Base-by-base conservation (phyloP, 2,888 invertebrate species). In the Aradus depressus region DNA sequence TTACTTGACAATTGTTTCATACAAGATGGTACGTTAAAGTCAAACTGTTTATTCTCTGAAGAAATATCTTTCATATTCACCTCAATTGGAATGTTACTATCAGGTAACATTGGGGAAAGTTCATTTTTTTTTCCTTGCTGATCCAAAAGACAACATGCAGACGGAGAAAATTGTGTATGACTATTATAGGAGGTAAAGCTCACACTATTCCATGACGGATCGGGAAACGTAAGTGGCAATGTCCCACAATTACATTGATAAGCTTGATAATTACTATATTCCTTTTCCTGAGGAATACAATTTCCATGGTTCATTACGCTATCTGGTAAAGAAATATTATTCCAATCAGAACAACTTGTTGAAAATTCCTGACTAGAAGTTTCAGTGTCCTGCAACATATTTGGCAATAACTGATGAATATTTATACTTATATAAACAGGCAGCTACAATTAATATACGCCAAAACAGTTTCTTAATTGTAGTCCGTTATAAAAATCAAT, bases 31-130 rank as follows among this genome's bases (percentile, higher is more conserved):
- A 19, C 14, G n/a, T 23, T 18, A 37, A 25, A 45, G 26, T 41
- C 41, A 23, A 23, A 25, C 3, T 41, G 41, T n/a, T 41, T 41
- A 18, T 21, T 2, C 2, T 45, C 45, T n/a, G n/a, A n/a, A n/a
- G n/a, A n/a, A 35, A 23, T 37, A 22, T 45, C 45, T 25, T 45
- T 45, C 22, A 45, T 21, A n/a, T n/a, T n/a, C n/a, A n/a, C n/a
- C n/a, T n/a, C n/a, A n/a, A n/a, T n/a, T n/a, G n/a, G n/a, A n/a
- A n/a, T n/a, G n/a, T n/a, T n/a, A n/a, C n/a, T n/a, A 35, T 45
- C 45, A 35, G 10, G 23, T 25, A 45, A 35, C n/a, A 34, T 12
- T 12, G 26, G 26, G 5, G 45, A 21, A 4, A 16, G 26, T 25
- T 16, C 18, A 35, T 22, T 34, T 4, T 31, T 45, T 19, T 37